A percentile compares a stretch with the other conserved stretches of the same genome.
Evolutionary conservation across 2,888 invertebrate genomes (phyloP).

Genomic region (Strigamia transsilvanica): DNA sequence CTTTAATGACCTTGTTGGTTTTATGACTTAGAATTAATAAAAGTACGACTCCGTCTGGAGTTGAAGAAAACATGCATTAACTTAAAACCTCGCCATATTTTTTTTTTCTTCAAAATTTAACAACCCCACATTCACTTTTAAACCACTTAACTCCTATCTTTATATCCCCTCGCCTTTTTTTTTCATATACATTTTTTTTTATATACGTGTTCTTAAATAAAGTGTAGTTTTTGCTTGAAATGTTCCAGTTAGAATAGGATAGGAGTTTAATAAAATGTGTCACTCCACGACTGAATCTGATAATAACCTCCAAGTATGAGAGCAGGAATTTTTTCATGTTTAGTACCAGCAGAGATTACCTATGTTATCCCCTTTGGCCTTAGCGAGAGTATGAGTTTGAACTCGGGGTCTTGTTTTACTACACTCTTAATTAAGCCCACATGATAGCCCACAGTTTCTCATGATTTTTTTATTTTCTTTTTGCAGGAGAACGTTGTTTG

Average conservation of each 20-base stretch:
- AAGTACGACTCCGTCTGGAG: conserved; percentile 35
- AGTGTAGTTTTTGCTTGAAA: neutral
- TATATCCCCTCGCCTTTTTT: neutral
- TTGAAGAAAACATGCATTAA: conserved; percentile 29
- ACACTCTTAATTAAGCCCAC: conserved; percentile 38
- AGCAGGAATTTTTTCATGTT: neutral
- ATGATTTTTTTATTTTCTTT: conserved; percentile 35
- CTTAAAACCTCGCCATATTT: neutral
- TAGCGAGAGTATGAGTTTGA: neutral
- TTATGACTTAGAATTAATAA: conserved; percentile 34
- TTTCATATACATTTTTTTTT: neutral
- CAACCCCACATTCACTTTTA: neutral
- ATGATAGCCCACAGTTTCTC: conserved; percentile 27
- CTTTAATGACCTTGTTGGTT: conserved; percentile 38
- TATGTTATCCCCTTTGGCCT: conserved; percentile 25
- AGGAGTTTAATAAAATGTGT: conserved; percentile 15
- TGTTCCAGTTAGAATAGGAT: neutral
- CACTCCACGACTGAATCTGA: neutral
- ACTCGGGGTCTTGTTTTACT: conserved; percentile 27
- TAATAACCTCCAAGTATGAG: neutral
- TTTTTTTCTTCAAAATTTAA: neutral
- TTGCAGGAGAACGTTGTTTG: conserved; percentile 30
- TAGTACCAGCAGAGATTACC: conserved; percentile 26
- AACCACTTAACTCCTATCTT: neutral
- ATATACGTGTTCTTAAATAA: neutral